These are phyloP conservation scores for Cephonodes hylas DNA, from an alignment of 2,888 invertebrate genomes.

Conservation along the genomic window DNA sequence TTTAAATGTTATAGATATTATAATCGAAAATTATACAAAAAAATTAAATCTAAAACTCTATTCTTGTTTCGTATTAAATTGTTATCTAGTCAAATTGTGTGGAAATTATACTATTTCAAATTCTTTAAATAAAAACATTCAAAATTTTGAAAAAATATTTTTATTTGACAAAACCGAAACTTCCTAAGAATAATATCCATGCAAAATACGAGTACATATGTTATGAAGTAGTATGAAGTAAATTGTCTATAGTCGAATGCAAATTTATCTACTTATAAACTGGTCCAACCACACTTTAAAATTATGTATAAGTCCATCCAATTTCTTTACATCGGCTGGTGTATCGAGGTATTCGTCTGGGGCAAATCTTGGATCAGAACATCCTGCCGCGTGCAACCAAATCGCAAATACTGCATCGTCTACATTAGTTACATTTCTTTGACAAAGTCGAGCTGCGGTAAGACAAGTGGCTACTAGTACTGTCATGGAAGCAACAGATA, in stretches of 20 bases:
- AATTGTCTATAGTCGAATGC: constrained; percentile 10
- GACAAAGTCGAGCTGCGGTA: constrained; percentile 64
- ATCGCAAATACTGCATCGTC: constrained; percentile 70
- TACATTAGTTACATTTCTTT: constrained; percentile 48
- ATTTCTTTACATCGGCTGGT: constrained; percentile 53
- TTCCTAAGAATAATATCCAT: background rate
- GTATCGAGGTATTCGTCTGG: constrained; percentile 67
- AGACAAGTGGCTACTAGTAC: constrained; percentile 53
- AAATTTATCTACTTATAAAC: constrained; percentile 45
- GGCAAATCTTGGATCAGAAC: constrained; percentile 62
- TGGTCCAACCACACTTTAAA: constrained; percentile 66
- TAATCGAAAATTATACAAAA: background rate
- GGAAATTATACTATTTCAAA: background rate
- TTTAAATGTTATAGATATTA: background rate
- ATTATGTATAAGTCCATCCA: constrained; percentile 52
- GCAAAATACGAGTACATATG: too few relatives aligned
- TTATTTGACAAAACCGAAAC: background rate
- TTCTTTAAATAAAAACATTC: background rate
- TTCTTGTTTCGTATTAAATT: constrained; percentile 20
- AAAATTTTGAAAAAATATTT: background rate
- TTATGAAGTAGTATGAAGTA: too few relatives aligned
- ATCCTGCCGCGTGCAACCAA: constrained; percentile 68
- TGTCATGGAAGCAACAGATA: constrained; percentile 57
- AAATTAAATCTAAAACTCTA: background rate
- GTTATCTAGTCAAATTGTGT: constrained; percentile 41